phyloP scores from a whole-genome alignment of 2,113 vertebrate genomes.

The Hirundichthys speculiger region DNA sequence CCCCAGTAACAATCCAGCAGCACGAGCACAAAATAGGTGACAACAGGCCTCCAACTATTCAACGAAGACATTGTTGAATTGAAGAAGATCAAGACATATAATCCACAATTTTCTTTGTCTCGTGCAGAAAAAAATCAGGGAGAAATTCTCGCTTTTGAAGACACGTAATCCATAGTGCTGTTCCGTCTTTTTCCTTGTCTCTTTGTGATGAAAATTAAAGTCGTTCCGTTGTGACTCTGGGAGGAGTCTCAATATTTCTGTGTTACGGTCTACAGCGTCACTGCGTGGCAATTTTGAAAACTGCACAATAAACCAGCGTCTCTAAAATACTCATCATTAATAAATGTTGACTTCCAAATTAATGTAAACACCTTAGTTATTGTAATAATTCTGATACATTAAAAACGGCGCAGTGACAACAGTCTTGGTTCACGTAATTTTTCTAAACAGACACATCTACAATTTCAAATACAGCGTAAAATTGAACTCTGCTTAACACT shows the following conservation, averaged over 20 bases:
- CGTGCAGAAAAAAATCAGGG: not conserved
- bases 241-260: constrained; percentile 45
- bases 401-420: too few species aligned
- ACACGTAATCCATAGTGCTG: constrained; percentile 1
- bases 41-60: constrained; percentile 9
- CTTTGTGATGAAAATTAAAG: constrained; percentile 64
- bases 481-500: too few species aligned
- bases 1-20: constrained; percentile 54
- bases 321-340: too few species aligned
- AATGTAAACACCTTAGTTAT: too few species aligned
- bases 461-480: too few species aligned
- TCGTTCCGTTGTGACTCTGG: constrained; percentile 23
- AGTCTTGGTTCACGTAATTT: too few species aligned
- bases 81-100: not conserved
- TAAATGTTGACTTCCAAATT: too few species aligned
- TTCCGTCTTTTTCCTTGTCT: constrained; percentile 1
- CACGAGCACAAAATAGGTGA: constrained; percentile 31
- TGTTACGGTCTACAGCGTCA: constrained; percentile 60
- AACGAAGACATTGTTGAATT: constrained; percentile 52
- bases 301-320: not conserved
- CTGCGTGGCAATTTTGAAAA: constrained; percentile 41
- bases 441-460: accelerated
- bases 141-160: not conserved
- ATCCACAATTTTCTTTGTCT: not conserved
- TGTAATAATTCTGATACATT: too few species aligned